Percentiles rank a stretch among this genome's conserved stretches.
phyloP scores from a whole-genome alignment of 2,888 invertebrate species.

The Syrphus vitripennis region DNA sequence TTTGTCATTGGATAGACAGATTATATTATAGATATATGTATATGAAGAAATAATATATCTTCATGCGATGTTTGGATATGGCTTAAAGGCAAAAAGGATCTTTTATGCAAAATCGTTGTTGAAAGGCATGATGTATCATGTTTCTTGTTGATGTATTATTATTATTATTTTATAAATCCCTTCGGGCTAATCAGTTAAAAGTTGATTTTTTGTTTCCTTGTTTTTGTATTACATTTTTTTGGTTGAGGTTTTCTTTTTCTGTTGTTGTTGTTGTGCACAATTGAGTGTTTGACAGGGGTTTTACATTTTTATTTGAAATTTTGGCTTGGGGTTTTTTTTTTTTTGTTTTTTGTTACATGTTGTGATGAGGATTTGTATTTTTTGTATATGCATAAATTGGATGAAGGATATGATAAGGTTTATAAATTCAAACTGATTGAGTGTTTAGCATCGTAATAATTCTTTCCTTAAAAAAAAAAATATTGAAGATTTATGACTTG shows the following conservation, averaged over 20 bases:
- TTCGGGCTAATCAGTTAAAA: slow-evolving; percentile 49
- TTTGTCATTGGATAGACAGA: slow-evolving; percentile 60
- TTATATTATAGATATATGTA: slow-evolving; percentile 23
- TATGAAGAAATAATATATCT: slow-evolving; percentile 25
- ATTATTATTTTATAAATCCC: slow-evolving; percentile 32
- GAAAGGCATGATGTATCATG: slow-evolving; percentile 36
- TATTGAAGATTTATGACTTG: not conserved
- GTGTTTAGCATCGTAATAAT: not conserved
- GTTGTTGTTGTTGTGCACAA: slow-evolving; percentile 35
- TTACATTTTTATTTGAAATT: slow-evolving; percentile 54
- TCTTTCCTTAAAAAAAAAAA: not conserved
- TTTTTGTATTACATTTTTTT: slow-evolving; percentile 1
- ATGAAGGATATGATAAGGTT: not conserved
- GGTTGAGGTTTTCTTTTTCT: slow-evolving; percentile 12
- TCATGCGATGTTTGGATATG: not conserved
- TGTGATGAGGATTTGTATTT: slow-evolving; percentile 3
- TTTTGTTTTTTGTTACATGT: too few species aligned
- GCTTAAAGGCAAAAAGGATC: not conserved
- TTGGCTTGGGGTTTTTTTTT: slow-evolving; percentile 23
- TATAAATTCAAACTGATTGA: slow-evolving; percentile 5
- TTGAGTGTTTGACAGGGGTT: slow-evolving; percentile 44
- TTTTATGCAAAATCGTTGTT: slow-evolving; percentile 21
- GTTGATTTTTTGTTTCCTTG: slow-evolving; percentile 35
- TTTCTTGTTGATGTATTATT: slow-evolving; percentile 17
- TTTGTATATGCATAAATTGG: not conserved